Conservation (phyloP, 2,797 vertebrate genomes). For the Pangasius larnaudii region DNA sequence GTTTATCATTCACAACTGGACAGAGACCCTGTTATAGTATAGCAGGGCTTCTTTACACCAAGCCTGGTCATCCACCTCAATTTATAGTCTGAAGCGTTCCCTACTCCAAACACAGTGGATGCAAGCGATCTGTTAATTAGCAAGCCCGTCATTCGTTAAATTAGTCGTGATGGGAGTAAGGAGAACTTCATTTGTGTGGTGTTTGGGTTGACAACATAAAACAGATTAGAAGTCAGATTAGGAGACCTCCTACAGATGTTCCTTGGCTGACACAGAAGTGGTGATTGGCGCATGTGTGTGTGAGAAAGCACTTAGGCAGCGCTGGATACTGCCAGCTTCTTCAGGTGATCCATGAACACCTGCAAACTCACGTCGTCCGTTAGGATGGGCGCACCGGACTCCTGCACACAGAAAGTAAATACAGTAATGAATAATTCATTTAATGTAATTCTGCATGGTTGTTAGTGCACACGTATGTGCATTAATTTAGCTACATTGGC, state of each 20-base stretch:
- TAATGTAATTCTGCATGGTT: neutral
- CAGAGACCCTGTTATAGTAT: neutral
- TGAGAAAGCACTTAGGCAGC: conserved; percentile 77
- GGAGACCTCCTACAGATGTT: conserved; percentile 2
- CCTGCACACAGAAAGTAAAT: conserved; percentile 40
- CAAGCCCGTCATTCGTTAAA: neutral
- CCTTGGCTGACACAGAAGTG: conserved; percentile 5
- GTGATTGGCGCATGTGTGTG: neutral
- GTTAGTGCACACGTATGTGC: neutral
- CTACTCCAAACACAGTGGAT: neutral
- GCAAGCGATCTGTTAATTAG: neutral
- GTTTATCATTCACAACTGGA: conserved; percentile 17
- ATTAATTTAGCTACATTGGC: neutral
- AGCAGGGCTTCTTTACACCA: neutral
- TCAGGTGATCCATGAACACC: conserved; percentile 99
- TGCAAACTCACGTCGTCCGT: conserved; percentile 98
- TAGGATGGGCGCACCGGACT: conserved; percentile 93
- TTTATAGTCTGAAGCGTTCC: neutral
- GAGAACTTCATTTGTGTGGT: neutral
- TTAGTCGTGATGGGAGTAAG: neutral
- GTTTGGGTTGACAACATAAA: conserved; percentile 5
- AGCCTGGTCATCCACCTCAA: neutral
- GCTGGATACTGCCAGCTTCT: conserved; percentile 96
- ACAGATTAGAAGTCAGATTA: conserved; percentile 11
- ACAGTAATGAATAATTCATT: neutral